Conservation (phyloP, 2,113 vertebrate species). For the Aspiorhynchus laticeps region DNA sequence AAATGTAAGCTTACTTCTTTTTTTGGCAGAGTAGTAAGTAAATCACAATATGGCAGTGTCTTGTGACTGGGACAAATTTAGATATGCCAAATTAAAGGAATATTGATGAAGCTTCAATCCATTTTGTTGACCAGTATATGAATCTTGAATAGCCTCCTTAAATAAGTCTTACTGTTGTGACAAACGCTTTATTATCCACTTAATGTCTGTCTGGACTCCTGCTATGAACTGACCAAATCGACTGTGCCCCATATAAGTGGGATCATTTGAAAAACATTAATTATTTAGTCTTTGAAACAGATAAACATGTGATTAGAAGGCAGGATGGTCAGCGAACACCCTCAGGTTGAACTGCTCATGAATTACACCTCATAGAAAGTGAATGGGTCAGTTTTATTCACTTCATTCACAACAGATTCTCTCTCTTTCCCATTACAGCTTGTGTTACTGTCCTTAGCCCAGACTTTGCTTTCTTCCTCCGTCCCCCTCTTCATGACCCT, state of each 20-base stretch:
- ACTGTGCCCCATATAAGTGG: neutral
- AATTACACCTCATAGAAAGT: neutral
- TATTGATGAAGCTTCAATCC: neutral
- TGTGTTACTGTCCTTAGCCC: slow-evolving; percentile 46
- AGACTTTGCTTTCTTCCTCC: slow-evolving; percentile 31
- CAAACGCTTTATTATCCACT: neutral
- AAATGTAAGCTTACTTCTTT: neutral
- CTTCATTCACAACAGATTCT: slow-evolving; percentile 22
- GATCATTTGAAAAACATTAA: neutral
- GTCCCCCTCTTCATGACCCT: slow-evolving; percentile 71
- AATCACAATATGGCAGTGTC: neutral
- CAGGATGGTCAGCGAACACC: neutral
- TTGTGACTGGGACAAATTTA: neutral
- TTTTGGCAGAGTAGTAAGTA: neutral
- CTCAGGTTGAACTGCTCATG: neutral
- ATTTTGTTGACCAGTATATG: neutral
- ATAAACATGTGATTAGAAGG: neutral
- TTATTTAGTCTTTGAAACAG: neutral
- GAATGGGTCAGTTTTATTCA: slow-evolving; percentile 19
- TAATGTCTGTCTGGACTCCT: neutral
- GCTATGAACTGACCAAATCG: neutral
- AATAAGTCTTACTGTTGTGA: neutral
- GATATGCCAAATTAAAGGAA: neutral
- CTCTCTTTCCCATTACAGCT: slow-evolving; percentile 45
- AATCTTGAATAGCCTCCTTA: neutral